These are phyloP conservation scores for Mesitornis unicolor DNA, from an alignment of 2,113 vertebrate genomes.

Conservation along the genomic window DNA sequence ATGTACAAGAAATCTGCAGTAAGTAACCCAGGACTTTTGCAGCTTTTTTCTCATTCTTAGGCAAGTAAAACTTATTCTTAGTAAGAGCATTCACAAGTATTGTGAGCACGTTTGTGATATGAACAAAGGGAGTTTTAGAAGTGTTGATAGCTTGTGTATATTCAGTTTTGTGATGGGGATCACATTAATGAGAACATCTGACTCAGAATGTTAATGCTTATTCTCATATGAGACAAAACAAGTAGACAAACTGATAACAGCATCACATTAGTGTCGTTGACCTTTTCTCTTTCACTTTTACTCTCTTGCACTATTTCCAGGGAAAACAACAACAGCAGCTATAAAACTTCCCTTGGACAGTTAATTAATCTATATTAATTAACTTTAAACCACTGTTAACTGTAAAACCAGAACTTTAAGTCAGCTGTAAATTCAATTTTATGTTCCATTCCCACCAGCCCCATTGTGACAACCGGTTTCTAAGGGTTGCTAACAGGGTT, in stretches of 20 bases:
- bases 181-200: constrained; percentile 50
- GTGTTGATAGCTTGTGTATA: constrained; percentile 10
- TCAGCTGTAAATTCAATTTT: neutral
- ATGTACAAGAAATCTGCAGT: neutral
- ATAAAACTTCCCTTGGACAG: constrained; percentile 11
- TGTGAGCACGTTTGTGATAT: neutral
- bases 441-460: neutral
- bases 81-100: neutral
- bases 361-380: constrained; percentile 35
- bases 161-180: neutral
- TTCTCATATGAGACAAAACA: constrained; percentile 35
- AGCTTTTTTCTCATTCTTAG: neutral
- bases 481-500: neutral
- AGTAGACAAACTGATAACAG: constrained; percentile 41
- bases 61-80: neutral
- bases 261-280: neutral
- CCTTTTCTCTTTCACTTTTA: constrained; percentile 1
- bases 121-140: constrained; percentile 38
- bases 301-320: neutral
- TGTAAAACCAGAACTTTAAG: neutral
- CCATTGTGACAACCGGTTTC: neutral
- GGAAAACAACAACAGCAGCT: neutral
- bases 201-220: constrained; percentile 29
- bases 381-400: neutral
- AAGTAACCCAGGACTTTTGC: neutral